These are phyloP conservation scores for Elegia similella DNA, from an alignment of 2,888 invertebrate genomes.

Conservation along the genomic window DNA sequence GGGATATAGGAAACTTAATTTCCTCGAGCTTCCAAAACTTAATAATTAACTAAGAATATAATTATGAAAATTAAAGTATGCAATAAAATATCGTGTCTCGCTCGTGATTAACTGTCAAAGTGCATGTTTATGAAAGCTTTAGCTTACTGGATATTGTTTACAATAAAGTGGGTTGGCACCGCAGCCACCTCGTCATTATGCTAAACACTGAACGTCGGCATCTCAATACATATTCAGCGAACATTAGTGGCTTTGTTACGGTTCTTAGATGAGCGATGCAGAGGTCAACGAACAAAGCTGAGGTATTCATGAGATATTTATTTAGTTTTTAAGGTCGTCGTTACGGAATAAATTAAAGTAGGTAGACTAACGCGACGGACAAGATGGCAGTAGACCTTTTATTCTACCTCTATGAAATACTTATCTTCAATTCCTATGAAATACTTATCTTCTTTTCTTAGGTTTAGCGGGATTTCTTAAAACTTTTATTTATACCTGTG, in stretches of 20 bases:
- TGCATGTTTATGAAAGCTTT: too few relatives aligned
- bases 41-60: too few relatives aligned
- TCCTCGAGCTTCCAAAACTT: too few relatives aligned
- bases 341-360: slow-evolving; percentile 9
- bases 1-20: too few relatives aligned
- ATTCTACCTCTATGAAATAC: neutral
- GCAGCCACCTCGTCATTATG: slow-evolving; percentile 31
- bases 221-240: slow-evolving; percentile 54
- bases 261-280: slow-evolving; percentile 22
- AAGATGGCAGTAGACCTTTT: neutral
- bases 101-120: too few relatives aligned
- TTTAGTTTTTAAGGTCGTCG: slow-evolving; percentile 13
- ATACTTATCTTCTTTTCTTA: too few relatives aligned
- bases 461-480: too few relatives aligned
- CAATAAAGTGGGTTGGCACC: slow-evolving; percentile 2
- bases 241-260: slow-evolving; percentile 39
- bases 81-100: too few relatives aligned
- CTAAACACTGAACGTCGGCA: slow-evolving; percentile 36
- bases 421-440: too few relatives aligned
- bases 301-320: slow-evolving; percentile 17
- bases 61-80: too few relatives aligned
- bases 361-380: neutral
- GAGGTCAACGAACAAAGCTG: slow-evolving; percentile 17
- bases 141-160: neutral
- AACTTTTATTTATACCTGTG: too few relatives aligned